Base-by-base conservation (phyloP, 2,113 vertebrate species). In the Zapus hudsonius region DNA sequence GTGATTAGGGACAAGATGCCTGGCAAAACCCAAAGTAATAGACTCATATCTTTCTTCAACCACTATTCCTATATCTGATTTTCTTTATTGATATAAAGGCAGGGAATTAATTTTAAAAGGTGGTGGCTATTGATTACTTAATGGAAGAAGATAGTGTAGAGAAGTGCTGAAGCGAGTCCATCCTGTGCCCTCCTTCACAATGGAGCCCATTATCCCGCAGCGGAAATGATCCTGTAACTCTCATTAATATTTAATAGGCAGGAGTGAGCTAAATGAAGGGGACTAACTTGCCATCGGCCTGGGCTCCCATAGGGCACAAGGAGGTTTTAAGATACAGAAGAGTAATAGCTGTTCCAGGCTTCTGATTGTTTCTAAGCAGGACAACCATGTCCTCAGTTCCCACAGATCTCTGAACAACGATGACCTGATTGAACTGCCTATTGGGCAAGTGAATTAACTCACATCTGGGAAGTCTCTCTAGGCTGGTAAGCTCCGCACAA, bases 91-190 rank as follows among this genome's bases (percentile, higher is more conserved):
- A 96, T 97, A 52, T 95, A 97, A 97, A 94, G 89, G 96, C 94
- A 27, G 94, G 97, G 95, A 98, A 98, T 97, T 97, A 90, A 96
- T 98, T 98, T 98, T 97, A 96, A 98, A 97, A 98, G 96, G 96
- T 97, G 96, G 96, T 97, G 93, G 96, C 93, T 98, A 98, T 98
- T 97, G 98, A 98, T 98, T 98, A 96, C 94, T 98, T 98, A 98
- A 98, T 98, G 97, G 98, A 96, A 97, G 93, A 98, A 95, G 91
- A 97, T 96, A 95, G 96, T 94, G 52, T 92, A 79, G 93, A 97
- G 97, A 98, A 98, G 88, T 95, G 97, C 98, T 98, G 96, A 98
- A 97, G 91, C 75, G 97, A 97, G 93, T 96, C 94, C 97, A 95
- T 97, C 96, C 93, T 82, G 74, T 96, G 97, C 96, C 97, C 97